These are phyloP conservation scores for Drosophila paranaensis DNA, from an alignment of 2,888 invertebrate species.

Conservation along the genomic window DNA sequence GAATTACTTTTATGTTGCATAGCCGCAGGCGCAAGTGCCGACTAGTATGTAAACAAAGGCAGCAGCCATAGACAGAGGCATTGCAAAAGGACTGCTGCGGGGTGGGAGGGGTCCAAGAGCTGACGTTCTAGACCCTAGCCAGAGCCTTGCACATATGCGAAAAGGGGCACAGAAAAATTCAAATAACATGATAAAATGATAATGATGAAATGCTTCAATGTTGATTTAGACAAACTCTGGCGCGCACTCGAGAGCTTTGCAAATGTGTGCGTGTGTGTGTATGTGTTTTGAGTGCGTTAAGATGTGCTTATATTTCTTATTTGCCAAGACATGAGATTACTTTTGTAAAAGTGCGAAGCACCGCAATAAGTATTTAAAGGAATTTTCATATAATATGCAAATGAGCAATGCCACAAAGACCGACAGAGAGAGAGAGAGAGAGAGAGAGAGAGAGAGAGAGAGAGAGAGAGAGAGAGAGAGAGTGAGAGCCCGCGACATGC, in stretches of 20 bases:
- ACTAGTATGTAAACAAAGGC: slow-evolving; percentile 47
- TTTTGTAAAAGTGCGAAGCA: slow-evolving; percentile 65
- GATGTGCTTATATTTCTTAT: slow-evolving; percentile 41
- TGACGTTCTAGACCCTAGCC: slow-evolving; percentile 11
- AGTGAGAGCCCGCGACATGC: neutral
- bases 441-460: neutral
- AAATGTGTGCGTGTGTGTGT: neutral
- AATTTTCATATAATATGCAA: slow-evolving; percentile 79
- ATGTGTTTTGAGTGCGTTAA: slow-evolving; percentile 12
- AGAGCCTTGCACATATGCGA: slow-evolving; percentile 53
- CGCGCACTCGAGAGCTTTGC: slow-evolving; percentile 9
- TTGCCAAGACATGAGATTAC: slow-evolving; percentile 67
- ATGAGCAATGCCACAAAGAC: slow-evolving; percentile 40
- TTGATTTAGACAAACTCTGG: slow-evolving; percentile 59
- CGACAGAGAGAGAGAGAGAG: too few species aligned
- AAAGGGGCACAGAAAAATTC: slow-evolving; percentile 54
- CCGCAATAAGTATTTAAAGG: slow-evolving; percentile 77
- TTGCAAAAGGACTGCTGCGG: too few species aligned
- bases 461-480: neutral
- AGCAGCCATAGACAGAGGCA: neutral
- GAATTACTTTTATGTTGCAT: slow-evolving; percentile 57
- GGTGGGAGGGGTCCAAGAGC: too few species aligned
- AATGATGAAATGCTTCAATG: slow-evolving; percentile 72
- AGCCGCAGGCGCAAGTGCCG: slow-evolving; percentile 47
- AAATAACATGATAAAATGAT: slow-evolving; percentile 75